These are phyloP conservation scores for Caenorhabditis remanei DNA, from an alignment of 1,140 invertebrate genomes.

Conservation along the genomic window DNA sequence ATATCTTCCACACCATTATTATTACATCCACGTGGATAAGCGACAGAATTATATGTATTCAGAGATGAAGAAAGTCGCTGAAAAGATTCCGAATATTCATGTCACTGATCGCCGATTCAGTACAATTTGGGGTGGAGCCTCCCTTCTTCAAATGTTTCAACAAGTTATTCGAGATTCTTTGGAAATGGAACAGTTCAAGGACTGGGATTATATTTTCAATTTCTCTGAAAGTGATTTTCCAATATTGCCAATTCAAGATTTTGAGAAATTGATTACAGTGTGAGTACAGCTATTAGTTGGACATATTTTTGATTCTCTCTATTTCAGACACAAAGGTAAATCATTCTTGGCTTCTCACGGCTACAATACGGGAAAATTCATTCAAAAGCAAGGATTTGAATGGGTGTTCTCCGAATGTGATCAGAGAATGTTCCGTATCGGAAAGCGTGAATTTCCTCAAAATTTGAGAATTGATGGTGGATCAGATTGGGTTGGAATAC, in stretches of 20 bases:
- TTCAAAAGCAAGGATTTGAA: constrained; percentile 95
- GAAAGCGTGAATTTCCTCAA: constrained; percentile 80
- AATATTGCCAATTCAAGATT: constrained; percentile 69
- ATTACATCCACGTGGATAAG: constrained; percentile 95
- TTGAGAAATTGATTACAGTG: constrained; percentile 70
- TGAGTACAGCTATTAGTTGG: constrained; percentile 17
- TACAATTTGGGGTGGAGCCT: constrained; percentile 98
- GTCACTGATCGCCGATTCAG: constrained; percentile 86
- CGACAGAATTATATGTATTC: constrained; percentile 71
- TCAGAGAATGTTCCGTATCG: constrained; percentile 94
- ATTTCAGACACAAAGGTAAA: constrained; percentile 71
- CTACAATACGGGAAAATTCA: constrained; percentile 82
- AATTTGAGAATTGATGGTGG: constrained; percentile 89
- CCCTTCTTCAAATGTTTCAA: constrained; percentile 88
- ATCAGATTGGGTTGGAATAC: constrained; percentile 95
- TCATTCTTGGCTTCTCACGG: constrained; percentile 74
- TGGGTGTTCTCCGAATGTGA: constrained; percentile 98
- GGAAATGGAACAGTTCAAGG: constrained; percentile 78
- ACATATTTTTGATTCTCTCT: not conserved
- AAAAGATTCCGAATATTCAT: constrained; percentile 83
- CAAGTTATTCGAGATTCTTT: constrained; percentile 81
- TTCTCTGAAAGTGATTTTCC: constrained; percentile 87
- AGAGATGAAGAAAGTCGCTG: constrained; percentile 72
- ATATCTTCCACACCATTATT: constrained; percentile 90
- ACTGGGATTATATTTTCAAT: constrained; percentile 98